These are phyloP conservation scores for Pyrocephalus nanus DNA, from an alignment of 2,797 vertebrate genomes.

Conservation along the genomic window DNA sequence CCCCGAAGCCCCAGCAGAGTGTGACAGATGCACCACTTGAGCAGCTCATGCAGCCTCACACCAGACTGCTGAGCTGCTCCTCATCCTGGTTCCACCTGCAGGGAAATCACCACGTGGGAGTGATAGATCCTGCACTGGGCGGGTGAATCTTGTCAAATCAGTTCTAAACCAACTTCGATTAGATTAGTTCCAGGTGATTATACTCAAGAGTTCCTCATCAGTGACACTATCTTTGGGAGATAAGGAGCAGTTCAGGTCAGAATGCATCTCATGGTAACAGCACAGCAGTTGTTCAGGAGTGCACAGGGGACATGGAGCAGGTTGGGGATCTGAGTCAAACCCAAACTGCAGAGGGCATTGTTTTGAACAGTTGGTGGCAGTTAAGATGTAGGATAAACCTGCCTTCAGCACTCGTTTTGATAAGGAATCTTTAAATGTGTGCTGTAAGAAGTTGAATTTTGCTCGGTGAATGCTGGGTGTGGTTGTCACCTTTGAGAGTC, in stretches of 20 bases:
- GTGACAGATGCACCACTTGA: neutral
- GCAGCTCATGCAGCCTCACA: neutral
- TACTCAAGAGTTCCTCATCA: neutral
- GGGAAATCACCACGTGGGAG: neutral
- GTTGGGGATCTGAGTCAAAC: neutral
- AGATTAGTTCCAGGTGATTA: neutral
- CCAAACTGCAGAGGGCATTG: neutral
- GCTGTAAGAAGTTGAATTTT: neutral
- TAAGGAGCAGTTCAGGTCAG: neutral
- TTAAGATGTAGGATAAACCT: neutral
- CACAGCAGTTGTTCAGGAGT: neutral
- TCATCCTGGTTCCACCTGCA: neutral
- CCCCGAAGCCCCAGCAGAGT: neutral
- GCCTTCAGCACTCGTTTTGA: neutral
- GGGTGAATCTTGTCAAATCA: neutral
- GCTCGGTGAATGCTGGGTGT: neutral
- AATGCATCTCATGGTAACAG: neutral
- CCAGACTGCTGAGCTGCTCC: neutral
- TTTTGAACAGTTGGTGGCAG: neutral
- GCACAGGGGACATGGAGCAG: neutral
- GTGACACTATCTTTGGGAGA: neutral
- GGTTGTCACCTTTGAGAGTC: neutral
- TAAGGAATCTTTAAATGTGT: neutral
- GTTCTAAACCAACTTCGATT: neutral
- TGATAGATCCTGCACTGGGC: neutral